phyloP scores from a whole-genome alignment of 2,888 invertebrate species.

The Polydrusus tereticollis region DNA sequence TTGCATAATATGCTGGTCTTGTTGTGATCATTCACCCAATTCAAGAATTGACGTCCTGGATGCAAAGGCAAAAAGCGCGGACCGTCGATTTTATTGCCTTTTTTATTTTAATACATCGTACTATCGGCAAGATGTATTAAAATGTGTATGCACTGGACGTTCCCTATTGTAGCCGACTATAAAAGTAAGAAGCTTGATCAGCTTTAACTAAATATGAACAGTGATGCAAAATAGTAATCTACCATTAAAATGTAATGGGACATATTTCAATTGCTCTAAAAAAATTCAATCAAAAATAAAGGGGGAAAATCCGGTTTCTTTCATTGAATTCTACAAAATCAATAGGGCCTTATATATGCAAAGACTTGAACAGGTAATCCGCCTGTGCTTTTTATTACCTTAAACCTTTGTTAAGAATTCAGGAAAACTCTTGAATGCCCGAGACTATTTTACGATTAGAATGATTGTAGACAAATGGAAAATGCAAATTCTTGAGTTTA shows the following conservation, averaged over 20 bases:
- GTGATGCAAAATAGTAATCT: no score
- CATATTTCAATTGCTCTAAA: neutral
- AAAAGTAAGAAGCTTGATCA: no score
- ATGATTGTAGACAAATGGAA: conserved; percentile 47
- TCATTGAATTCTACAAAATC: conserved; percentile 62
- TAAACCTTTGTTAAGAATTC: conserved; percentile 45
- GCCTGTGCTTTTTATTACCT: conserved; percentile 48
- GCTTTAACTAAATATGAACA: no score
- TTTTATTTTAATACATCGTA: no score
- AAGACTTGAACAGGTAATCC: conserved; percentile 61
- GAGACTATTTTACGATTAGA: conserved; percentile 39
- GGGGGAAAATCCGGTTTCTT: conserved; percentile 36
- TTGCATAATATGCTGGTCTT: no score
- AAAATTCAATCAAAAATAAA: neutral
- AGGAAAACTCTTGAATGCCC: conserved; percentile 30
- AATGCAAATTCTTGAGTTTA: conserved; percentile 41
- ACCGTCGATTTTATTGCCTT: no score
- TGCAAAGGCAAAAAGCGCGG: no score
- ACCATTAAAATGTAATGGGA: neutral
- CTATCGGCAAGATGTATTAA: no score
- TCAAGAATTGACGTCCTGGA: no score
- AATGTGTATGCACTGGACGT: no score
- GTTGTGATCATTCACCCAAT: no score
- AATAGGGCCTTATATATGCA: conserved; percentile 62
- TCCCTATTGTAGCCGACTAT: no score